phyloP scores from a whole-genome alignment of 2,797 vertebrate species.

The Atherinosoma microstoma region DNA sequence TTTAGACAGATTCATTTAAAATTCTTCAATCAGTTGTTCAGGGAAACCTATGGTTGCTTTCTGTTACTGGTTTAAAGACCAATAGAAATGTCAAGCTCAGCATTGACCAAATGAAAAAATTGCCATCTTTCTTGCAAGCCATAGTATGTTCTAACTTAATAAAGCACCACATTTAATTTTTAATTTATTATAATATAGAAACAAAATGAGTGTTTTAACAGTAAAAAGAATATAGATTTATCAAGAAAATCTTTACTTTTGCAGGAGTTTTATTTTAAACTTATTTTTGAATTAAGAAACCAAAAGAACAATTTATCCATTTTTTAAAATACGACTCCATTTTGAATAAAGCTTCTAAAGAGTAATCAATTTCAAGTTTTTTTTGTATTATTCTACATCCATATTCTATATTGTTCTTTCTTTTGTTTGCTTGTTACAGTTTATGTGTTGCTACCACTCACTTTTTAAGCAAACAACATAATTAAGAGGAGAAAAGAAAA shows the following conservation, averaged over 20 bases:
- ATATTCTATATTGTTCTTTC: background rate
- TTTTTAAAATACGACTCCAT: background rate
- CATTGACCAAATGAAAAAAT: slow-evolving; percentile 13
- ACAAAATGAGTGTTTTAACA: background rate
- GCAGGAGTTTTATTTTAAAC: background rate
- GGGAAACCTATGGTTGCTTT: slow-evolving; percentile 10
- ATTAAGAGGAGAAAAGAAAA: background rate
- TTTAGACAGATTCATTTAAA: slow-evolving; percentile 24
- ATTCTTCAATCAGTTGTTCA: slow-evolving; percentile 10
- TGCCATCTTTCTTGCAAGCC: slow-evolving; percentile 5
- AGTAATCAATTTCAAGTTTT: background rate
- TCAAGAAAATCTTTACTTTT: too few relatives aligned
- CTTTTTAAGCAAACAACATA: background rate
- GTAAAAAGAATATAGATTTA: background rate
- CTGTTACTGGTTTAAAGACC: slow-evolving; percentile 14
- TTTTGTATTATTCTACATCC: background rate
- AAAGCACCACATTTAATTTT: background rate
- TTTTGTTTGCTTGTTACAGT: background rate
- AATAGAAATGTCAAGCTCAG: slow-evolving; percentile 12
- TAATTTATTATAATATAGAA: background rate
- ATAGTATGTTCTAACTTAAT: background rate
- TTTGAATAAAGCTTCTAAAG: slow-evolving; percentile 7
- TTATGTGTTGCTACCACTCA: background rate
- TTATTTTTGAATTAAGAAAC: background rate
- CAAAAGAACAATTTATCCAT: background rate